Base-by-base conservation (phyloP, 2,888 invertebrate species). In the Andricus curvator region DNA sequence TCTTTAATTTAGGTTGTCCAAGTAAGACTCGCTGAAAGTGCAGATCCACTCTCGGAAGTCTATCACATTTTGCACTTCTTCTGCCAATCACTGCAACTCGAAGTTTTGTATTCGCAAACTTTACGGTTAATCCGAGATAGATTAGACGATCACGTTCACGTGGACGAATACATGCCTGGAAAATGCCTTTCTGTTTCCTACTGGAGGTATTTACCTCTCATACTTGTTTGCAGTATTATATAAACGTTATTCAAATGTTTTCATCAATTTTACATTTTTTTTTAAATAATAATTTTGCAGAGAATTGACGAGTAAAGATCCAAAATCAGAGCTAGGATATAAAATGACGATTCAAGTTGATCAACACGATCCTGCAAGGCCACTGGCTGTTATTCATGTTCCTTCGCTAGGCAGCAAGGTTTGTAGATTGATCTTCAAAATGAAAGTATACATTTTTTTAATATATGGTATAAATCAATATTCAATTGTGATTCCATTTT, bases 171-270 rank as follows among this genome's bases (percentile, higher is more conserved):
- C 91, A 94, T 96, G 44, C 97, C 98, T 0, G 99, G 99, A 25
- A 96, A 96, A 87, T 96, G 97, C 90, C 94, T 99, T 25, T 96
- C 97, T 17, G 95, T 99, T n/a, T 98, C 98, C 0, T 99, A 99
- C 93, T 99, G 99, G 99, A 96, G 97, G 96, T 96, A 91, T 88
- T 84, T 67, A 65, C 29, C 44, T 13, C 56, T 65, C 25, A 22
- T 56, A 3, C 17, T 67, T 41, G 22, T 66, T 9, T 8, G 13
- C 4, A 80, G 44, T 29, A 22, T 13, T 56, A 25, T 22, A 60
- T 11, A 22, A 22, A 60, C 22, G 4, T 60, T 22, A 11, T 60
- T 22, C 11, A 60, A 22, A 4, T 60, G 4, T 20, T 64, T 33
- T 22, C 15, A 13, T 22, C 13, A 77, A 29, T 64, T 17, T 20